A percentile compares a stretch with the other conserved stretches of the same genome.
phyloP scores from a whole-genome alignment of 2,888 invertebrate genomes.

The Nomada fabriciana region DNA sequence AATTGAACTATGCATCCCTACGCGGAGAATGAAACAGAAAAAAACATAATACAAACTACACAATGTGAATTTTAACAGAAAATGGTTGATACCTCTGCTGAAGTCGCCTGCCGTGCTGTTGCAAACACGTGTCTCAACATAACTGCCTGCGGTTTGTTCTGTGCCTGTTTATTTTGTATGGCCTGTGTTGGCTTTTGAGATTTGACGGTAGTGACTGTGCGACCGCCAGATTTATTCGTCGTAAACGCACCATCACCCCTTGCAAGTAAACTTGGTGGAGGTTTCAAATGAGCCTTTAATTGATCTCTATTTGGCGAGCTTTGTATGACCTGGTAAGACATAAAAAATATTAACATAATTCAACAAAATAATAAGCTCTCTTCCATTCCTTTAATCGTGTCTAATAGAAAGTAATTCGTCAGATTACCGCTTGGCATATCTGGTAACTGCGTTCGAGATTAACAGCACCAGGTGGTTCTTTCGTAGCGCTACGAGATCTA shows the following conservation, averaged over 20 bases:
- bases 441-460: slow-evolving; percentile 97
- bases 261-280: slow-evolving; percentile 91
- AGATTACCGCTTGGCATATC: slow-evolving; percentile 92
- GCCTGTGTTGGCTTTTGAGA: slow-evolving; percentile 78
- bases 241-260: slow-evolving; percentile 81
- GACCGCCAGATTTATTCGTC: slow-evolving; percentile 79
- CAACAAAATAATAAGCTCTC: not conserved
- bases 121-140: slow-evolving; percentile 81
- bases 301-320: slow-evolving; percentile 96
- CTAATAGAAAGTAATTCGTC: slow-evolving; percentile 20
- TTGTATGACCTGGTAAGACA: slow-evolving; percentile 89
- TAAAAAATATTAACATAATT: not conserved
- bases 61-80: not conserved
- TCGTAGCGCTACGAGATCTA: slow-evolving; percentile 86
- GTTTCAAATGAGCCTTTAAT: slow-evolving; percentile 92
- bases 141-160: slow-evolving; percentile 80
- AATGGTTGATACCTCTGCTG: slow-evolving; percentile 76
- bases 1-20: not conserved
- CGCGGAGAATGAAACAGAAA: slow-evolving; percentile 9
- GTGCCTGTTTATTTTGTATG: slow-evolving; percentile 77
- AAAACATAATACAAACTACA: slow-evolving; percentile 18
- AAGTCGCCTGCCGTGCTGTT: slow-evolving; percentile 78
- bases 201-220: slow-evolving; percentile 80
- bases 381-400: not conserved
- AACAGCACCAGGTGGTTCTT: slow-evolving; percentile 95